Percentiles rank a stretch among this genome's conserved stretches.
Conservation (phyloP, 2,888 invertebrate species). For the Lissonota sp. region DNA sequence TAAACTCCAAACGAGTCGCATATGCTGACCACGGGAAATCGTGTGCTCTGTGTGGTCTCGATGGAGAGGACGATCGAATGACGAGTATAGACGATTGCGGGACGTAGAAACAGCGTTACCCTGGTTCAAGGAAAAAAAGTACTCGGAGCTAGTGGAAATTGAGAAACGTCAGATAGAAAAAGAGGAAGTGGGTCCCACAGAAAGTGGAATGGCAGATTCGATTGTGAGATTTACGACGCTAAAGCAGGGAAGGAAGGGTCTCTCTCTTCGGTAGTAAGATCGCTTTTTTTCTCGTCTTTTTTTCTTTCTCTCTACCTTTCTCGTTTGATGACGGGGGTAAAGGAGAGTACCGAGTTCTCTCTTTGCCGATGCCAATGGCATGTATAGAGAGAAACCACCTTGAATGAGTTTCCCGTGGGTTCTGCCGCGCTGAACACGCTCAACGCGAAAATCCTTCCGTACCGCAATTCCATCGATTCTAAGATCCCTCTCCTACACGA, state of each 20-base stretch:
- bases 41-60: conserved; percentile 62
- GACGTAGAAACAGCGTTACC: conserved; percentile 33
- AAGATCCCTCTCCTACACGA: conserved; percentile 24
- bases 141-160: conserved; percentile 35
- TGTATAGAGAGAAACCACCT: not conserved
- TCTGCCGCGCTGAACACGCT: conserved; percentile 13
- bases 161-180: conserved; percentile 18
- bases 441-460: not conserved
- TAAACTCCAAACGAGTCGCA: conserved; percentile 45
- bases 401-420: conserved; percentile 35
- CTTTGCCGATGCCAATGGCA: conserved; percentile 38
- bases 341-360: conserved; percentile 28
- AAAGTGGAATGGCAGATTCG: conserved; percentile 66
- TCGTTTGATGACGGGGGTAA: conserved; percentile 44
- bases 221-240: conserved; percentile 73
- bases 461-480: conserved; percentile 29
- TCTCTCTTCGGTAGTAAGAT: not conserved
- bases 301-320: conserved; percentile 26
- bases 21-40: conserved; percentile 69
- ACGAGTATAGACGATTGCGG: conserved; percentile 27
- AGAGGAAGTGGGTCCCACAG: conserved; percentile 14
- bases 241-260: conserved; percentile 32
- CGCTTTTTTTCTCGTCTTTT: not conserved
- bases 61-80: conserved; percentile 29
- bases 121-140: conserved; percentile 14